Percentiles rank a stretch among this genome's conserved stretches.
Evolutionary conservation across 2,797 vertebrate species (phyloP).

Genomic region (Poeciliopsis gracilis): DNA sequence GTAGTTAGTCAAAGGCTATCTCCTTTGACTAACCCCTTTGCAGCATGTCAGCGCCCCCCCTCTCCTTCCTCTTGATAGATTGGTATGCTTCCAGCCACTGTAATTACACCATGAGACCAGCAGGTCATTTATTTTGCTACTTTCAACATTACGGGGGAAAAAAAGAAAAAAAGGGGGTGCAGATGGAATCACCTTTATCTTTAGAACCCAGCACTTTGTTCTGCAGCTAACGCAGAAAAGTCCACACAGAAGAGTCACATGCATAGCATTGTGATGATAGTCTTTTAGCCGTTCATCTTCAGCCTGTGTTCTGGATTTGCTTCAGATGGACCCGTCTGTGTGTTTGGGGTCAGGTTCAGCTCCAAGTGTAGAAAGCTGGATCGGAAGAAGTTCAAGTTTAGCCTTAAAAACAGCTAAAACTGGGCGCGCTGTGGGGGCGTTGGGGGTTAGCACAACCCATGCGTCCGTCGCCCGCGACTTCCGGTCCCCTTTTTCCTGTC

Average conservation of each 20-base stretch:
- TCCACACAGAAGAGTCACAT: slow-evolving; percentile 84
- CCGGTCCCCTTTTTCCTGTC: no score
- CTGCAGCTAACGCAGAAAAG: slow-evolving; percentile 88
- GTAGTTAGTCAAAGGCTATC: slow-evolving; percentile 99
- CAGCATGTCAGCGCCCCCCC: slow-evolving; percentile 87
- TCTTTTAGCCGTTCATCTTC: slow-evolving; percentile 53
- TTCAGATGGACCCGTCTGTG: slow-evolving; percentile 11
- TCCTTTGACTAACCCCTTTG: slow-evolving; percentile 99
- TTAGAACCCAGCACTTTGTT: slow-evolving; percentile 90
- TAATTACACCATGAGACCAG: slow-evolving; percentile 96
- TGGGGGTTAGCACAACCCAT: no score
- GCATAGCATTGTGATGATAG: slow-evolving; percentile 27
- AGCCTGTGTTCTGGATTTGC: slow-evolving; percentile 45
- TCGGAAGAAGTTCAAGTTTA: neutral
- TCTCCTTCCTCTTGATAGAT: slow-evolving; percentile 88
- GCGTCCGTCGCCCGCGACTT: no score
- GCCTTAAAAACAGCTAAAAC: neutral
- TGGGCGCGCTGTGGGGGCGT: no score
- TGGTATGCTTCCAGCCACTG: slow-evolving; percentile 94
- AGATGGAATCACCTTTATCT: slow-evolving; percentile 95
- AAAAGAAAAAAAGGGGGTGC: slow-evolving; percentile 58
- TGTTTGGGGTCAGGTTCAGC: slow-evolving; percentile 53
- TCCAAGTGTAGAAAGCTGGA: neutral
- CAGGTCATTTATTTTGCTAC: slow-evolving; percentile 98
- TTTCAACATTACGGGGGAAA: slow-evolving; percentile 89